A percentile compares a stretch with the other conserved stretches of the same genome.
These are phyloP conservation scores for Augochlorella aurata DNA, from an alignment of 2,888 invertebrate genomes.

Conservation along the genomic window DNA sequence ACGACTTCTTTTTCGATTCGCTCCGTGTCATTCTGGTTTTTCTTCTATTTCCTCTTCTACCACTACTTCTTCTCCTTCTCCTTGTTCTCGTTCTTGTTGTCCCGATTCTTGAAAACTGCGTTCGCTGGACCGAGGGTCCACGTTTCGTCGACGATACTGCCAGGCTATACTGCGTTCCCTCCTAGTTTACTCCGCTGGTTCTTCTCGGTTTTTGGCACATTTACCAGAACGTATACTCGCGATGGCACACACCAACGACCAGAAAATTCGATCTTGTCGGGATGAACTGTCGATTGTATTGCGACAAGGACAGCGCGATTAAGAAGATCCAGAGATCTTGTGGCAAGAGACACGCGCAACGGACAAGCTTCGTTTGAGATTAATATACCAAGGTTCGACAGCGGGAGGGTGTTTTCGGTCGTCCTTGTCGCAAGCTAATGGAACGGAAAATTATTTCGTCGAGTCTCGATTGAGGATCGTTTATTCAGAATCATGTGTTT, in stretches of 20 bases:
- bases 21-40: neutral
- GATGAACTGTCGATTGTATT: neutral
- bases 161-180: constrained; percentile 1
- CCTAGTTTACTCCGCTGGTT: constrained; percentile 1
- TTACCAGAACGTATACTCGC: constrained; percentile 40
- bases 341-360: too few relatives aligned
- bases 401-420: neutral
- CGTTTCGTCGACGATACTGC: neutral
- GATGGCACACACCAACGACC: constrained; percentile 31
- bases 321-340: neutral
- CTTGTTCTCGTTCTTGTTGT: neutral
- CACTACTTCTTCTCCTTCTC: neutral
- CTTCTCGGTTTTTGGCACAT: constrained; percentile 59
- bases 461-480: neutral
- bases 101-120: neutral
- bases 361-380: too few relatives aligned
- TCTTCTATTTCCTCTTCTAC: neutral
- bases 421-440: neutral
- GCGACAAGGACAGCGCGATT: neutral
- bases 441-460: neutral
- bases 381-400: neutral
- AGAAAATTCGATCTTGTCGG: constrained; percentile 19
- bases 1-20: neutral
- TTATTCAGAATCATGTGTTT: neutral
- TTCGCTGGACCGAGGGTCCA: neutral